Evolutionary conservation across 2,888 invertebrate genomes (phyloP), one percentile per base, ranked within the genome.

Genomic region (Eugnorisma glareosa): DNA sequence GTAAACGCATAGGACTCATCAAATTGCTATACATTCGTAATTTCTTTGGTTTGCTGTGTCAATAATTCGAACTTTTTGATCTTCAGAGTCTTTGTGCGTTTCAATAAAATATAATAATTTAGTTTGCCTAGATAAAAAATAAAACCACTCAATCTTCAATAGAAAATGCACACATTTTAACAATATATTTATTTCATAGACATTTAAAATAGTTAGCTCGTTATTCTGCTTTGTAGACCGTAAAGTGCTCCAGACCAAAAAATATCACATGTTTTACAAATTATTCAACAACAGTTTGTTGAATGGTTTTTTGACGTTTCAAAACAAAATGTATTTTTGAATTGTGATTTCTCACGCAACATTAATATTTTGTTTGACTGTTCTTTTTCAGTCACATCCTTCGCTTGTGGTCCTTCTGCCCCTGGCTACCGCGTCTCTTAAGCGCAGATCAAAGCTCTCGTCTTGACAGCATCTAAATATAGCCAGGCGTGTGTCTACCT

Each of bases 401-500:
- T 37, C 15, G 21, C 7, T n/a, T 28, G n/a, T 75, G 15, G 15
- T 24, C 37, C 75, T 82, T 80, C 67, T 79, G 75, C 8, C 15
- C 1, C 2, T 24, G 0, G 4, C 21, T 45, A 0, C 11, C 13
- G 0, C 15, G 31, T 0, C n/a, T 37, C 35, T 51, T 54, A 21
- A 67, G 68, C 61, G 37, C 51, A 72, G 77, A 81, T 77, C 73
- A 77, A 83, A 77, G 85, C 71, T 63, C 43, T 72, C 67, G 51
- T 85, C 61, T 66, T 72, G 82, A 74, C 82, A 81, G 68, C 64
- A 35, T 31, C 73, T 73, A 45, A 77, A 74, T 61, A 73, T 85
- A 77, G 63, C 37, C 40, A 64, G 67, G 73, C 64, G 40, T 63
- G 78, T 63, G 67, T 28, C 21, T 57, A 51, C n/a, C 15, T 57